phyloP scores from a whole-genome alignment of 2,888 invertebrate genomes.

The Idaea aversata region DNA sequence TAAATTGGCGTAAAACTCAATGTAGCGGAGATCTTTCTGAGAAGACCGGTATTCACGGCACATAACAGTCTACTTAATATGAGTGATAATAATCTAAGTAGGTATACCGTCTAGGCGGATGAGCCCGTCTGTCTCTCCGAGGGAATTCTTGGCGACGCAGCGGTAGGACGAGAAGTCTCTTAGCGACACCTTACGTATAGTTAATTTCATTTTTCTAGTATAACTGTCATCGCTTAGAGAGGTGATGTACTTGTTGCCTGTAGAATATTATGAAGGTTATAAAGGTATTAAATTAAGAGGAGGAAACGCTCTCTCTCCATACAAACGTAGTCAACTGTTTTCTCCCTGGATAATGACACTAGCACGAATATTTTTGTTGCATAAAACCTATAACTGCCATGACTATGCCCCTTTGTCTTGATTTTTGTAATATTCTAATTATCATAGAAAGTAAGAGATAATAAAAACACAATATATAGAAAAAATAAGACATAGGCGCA shows the following conservation, averaged over 20 bases:
- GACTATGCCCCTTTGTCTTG: too few relatives aligned
- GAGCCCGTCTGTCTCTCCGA: slow-evolving; percentile 93
- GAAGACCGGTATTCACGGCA: slow-evolving; percentile 22
- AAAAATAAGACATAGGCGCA: too few relatives aligned
- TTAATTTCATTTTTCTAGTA: slow-evolving; percentile 94
- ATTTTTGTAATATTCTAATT: too few relatives aligned
- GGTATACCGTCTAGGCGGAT: slow-evolving; percentile 92
- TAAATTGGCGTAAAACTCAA: slow-evolving; percentile 26
- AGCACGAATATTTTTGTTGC: too few relatives aligned
- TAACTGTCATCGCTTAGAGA: slow-evolving; percentile 91
- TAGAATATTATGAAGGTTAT: slow-evolving; percentile 14
- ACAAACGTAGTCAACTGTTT: too few relatives aligned
- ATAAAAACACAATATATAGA: too few relatives aligned
- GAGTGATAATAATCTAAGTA: slow-evolving; percentile 32
- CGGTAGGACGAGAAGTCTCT: slow-evolving; percentile 93
- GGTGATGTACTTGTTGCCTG: slow-evolving; percentile 94
- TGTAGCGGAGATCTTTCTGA: slow-evolving; percentile 25
- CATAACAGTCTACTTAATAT: slow-evolving; percentile 28
- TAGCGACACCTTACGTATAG: slow-evolving; percentile 88
- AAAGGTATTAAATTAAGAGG: too few relatives aligned
- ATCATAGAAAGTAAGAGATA: too few relatives aligned
- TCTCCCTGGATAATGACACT: too few relatives aligned
- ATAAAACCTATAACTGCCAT: too few relatives aligned
- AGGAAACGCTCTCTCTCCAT: too few relatives aligned
- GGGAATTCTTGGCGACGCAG: slow-evolving; percentile 94